These are phyloP conservation scores for Oscheius sp. DNA, from an alignment of 2,888 invertebrate genomes.

Conservation along the genomic window DNA sequence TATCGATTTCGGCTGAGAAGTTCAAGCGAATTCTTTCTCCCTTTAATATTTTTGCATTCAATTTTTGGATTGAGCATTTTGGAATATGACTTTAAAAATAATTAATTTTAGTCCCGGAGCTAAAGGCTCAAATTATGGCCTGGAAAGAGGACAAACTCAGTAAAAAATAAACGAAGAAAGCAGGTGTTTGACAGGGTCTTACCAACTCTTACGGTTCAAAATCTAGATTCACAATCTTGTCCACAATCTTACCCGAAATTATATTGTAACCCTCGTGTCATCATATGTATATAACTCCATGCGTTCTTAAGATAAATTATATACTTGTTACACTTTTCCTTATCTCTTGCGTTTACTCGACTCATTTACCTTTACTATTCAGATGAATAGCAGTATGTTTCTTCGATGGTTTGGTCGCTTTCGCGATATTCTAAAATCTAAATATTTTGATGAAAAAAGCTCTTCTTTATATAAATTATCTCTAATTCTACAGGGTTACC, in stretches of 20 bases:
- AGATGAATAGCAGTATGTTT: not conserved
- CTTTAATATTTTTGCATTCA: not conserved
- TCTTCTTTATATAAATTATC: not conserved
- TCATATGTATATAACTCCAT: not conserved
- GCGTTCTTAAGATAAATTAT: not conserved
- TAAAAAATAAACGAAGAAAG: not conserved
- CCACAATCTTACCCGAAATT: not conserved
- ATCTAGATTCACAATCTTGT: not conserved
- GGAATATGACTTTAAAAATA: not conserved
- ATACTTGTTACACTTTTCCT: not conserved
- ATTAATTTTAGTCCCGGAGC: constrained; percentile 47
- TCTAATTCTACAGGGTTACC: constrained; percentile 15
- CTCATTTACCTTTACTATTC: not conserved
- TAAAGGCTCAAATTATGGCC: constrained; percentile 47
- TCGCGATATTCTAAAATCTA: not conserved
- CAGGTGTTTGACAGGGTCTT: not conserved
- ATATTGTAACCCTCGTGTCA: not conserved
- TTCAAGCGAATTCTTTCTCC: not conserved
- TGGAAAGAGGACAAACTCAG: constrained; percentile 42
- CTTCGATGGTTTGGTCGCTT: constrained; percentile 13
- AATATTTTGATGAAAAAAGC: not conserved
- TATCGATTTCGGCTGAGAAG: constrained; percentile 22
- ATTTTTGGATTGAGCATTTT: not conserved
- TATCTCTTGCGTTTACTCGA: not conserved
- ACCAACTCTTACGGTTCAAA: not conserved